A percentile compares a stretch with the other conserved stretches of the same genome.
Evolutionary conservation across 2,797 vertebrate species (phyloP).

Genomic region (Darevskia nairensis): DNA sequence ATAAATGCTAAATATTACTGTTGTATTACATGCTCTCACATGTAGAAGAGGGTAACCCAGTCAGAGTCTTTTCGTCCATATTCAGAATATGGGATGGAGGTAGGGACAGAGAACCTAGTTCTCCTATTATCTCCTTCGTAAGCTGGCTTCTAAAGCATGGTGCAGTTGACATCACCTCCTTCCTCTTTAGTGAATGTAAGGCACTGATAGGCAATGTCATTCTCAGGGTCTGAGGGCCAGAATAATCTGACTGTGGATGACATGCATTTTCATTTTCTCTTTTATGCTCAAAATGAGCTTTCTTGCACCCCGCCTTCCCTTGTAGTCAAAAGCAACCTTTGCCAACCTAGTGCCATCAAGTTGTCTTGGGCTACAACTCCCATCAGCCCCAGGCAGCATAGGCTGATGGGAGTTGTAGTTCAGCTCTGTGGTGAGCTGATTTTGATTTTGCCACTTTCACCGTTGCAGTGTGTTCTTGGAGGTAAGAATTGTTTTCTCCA

Average conservation of each 20-base stretch:
- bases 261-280: not conserved
- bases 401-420: too few species aligned
- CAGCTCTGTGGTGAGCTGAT: slow-evolving; percentile 39
- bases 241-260: not conserved
- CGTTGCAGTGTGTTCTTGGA: not conserved
- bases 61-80: not conserved
- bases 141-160: too few species aligned
- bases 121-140: too few species aligned
- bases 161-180: not conserved
- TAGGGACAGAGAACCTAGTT: not conserved
- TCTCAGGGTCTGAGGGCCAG: not conserved
- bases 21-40: not conserved
- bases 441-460: slow-evolving; percentile 42
- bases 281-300: not conserved
- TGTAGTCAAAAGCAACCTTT: not conserved
- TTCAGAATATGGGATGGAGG: not conserved
- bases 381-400: too few species aligned
- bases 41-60: not conserved
- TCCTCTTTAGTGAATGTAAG: not conserved
- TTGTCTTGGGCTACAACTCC: too few species aligned
- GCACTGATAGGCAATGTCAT: not conserved
- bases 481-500: not conserved
- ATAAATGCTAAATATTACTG: not conserved
- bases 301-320: not conserved
- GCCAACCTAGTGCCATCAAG: too few species aligned